Percentiles rank a stretch among this genome's conserved stretches.
phyloP scores from a whole-genome alignment of 30 jellyfish, hydroid and myxozoan species.

The Catostylus mosaicus region DNA sequence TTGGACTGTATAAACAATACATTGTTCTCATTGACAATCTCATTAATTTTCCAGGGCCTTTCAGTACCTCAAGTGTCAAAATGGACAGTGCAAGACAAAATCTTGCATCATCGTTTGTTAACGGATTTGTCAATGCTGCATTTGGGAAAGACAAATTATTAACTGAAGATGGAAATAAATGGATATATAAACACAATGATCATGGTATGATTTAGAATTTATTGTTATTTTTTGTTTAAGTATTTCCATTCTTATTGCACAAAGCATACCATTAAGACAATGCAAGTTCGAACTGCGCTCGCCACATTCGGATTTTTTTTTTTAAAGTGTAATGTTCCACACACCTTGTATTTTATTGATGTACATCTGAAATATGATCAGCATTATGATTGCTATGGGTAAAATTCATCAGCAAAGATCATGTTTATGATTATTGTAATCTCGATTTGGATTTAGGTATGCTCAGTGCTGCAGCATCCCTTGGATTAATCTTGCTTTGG shows the following conservation, averaged over 20 bases:
- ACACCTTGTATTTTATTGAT: too few relatives aligned
- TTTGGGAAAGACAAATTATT: constrained; percentile 91
- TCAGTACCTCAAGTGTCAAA: constrained; percentile 92
- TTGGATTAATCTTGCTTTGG: constrained; percentile 92
- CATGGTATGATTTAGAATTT: constrained; percentile 78
- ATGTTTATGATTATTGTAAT: too few relatives aligned
- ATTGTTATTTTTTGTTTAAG: neutral
- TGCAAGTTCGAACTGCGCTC: too few relatives aligned
- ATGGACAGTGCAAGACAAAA: constrained; percentile 99
- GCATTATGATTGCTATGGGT: too few relatives aligned
- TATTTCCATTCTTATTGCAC: neutral
- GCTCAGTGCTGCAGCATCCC: constrained; percentile 97
- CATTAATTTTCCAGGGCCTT: constrained; percentile 67
- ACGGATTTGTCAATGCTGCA: constrained; percentile 98
- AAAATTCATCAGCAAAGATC: too few relatives aligned
- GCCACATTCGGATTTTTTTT: too few relatives aligned
- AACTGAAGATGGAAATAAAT: constrained; percentile 94
- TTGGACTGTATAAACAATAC: too few relatives aligned
- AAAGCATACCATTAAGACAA: too few relatives aligned
- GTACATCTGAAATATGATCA: too few relatives aligned
- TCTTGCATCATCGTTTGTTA: constrained; percentile 96
- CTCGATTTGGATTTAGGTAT: constrained; percentile 72
- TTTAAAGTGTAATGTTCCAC: too few relatives aligned
- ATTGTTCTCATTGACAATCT: too few relatives aligned
- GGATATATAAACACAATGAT: constrained; percentile 98